phyloP scores from a whole-genome alignment of 2,113 vertebrate species.

The Pongo abelii region DNA sequence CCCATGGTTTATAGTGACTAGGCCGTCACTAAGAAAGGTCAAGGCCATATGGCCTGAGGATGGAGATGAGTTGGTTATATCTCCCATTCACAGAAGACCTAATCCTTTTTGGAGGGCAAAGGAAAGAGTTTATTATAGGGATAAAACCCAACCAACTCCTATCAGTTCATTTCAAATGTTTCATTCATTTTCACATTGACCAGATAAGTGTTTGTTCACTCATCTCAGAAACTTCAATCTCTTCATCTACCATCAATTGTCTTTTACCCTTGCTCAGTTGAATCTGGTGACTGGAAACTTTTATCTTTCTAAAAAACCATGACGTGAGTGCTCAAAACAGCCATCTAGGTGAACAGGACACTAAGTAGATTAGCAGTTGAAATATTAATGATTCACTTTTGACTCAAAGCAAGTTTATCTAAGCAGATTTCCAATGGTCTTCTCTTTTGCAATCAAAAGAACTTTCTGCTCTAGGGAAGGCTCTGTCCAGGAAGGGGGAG shows the following conservation, averaged over 20 bases:
- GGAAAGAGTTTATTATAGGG: background rate
- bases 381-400: conserved; percentile 40
- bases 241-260: conserved; percentile 19
- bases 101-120: background rate
- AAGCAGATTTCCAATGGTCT: background rate
- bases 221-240: background rate
- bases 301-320: conserved; percentile 44
- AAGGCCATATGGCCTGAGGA: background rate
- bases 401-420: conserved; percentile 30
- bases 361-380: conserved; percentile 21
- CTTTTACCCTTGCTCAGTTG: background rate
- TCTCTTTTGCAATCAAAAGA: conserved; percentile 29
- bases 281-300: background rate
- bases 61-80: background rate
- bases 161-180: background rate
- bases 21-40: background rate
- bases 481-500: background rate
- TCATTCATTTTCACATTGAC: background rate
- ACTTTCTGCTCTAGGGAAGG: conserved; percentile 1
- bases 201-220: background rate
- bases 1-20: background rate
- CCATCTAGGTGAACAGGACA: conserved; percentile 27
- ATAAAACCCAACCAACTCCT: background rate
- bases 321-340: background rate
- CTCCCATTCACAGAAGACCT: background rate